A percentile compares a stretch with the other conserved stretches of the same genome.
These are phyloP conservation scores for Chironomus tentans DNA, from an alignment of 2,888 invertebrate genomes.

Conservation along the genomic window DNA sequence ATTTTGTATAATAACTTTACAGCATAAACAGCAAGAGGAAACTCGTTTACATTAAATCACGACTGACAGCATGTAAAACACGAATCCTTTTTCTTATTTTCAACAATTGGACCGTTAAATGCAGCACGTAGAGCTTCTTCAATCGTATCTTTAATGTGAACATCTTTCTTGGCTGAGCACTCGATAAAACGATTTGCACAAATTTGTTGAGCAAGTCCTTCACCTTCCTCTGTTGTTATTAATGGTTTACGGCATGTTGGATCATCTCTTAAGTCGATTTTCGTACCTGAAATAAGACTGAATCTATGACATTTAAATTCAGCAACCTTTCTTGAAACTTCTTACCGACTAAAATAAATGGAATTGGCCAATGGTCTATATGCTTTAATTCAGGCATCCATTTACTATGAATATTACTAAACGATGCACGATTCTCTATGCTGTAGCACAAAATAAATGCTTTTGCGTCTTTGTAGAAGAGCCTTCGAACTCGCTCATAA, in stretches of 20 bases:
- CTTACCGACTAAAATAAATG: slow-evolving; percentile 22
- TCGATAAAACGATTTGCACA: slow-evolving; percentile 25
- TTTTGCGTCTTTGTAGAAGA: slow-evolving; percentile 27
- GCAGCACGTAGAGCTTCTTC: slow-evolving; percentile 24
- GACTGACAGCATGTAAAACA: not conserved
- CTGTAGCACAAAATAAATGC: slow-evolving; percentile 27
- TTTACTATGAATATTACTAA: slow-evolving; percentile 21
- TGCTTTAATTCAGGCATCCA: slow-evolving; percentile 27
- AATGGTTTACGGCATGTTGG: not conserved
- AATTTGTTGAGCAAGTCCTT: not conserved
- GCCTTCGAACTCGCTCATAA: slow-evolving; percentile 21
- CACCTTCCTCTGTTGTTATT: slow-evolving; percentile 17
- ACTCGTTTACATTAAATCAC: not conserved
- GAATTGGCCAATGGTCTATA: slow-evolving; percentile 11
- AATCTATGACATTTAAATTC: not conserved
- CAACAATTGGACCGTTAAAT: slow-evolving; percentile 1
- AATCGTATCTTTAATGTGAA: slow-evolving; percentile 11
- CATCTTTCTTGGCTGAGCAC: slow-evolving; percentile 26
- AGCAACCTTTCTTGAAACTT: not conserved
- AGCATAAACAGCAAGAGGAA: not conserved
- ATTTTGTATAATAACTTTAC: no score
- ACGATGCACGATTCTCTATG: slow-evolving; percentile 21
- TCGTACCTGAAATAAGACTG: not conserved
- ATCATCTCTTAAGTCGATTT: slow-evolving; percentile 20
- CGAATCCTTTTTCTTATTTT: not conserved